These are phyloP conservation scores for Philotrypesis tridentata DNA, from an alignment of 1,140 invertebrate genomes.

Conservation along the genomic window DNA sequence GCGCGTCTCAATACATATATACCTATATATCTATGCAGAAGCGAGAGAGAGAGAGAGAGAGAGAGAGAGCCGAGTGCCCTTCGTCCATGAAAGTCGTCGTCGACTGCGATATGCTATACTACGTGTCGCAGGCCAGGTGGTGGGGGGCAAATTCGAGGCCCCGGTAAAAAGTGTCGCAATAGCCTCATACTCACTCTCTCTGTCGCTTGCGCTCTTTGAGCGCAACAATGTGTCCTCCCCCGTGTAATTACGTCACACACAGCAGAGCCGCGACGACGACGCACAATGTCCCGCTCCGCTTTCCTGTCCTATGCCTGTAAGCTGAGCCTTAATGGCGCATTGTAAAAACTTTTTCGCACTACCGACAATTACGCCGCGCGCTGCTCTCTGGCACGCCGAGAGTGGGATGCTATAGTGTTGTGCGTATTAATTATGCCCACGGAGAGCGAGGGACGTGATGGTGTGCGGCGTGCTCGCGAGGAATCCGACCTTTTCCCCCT, in stretches of 20 bases:
- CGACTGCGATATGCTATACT: neutral
- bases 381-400: neutral
- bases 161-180: slow-evolving; percentile 39
- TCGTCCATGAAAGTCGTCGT: slow-evolving; percentile 43
- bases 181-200: slow-evolving; percentile 14
- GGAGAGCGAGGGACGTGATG: neutral
- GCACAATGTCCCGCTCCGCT: neutral
- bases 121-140: neutral
- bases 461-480: neutral
- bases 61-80: too few species aligned
- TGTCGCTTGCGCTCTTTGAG: neutral
- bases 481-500: neutral
- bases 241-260: slow-evolving; percentile 37
- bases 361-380: neutral
- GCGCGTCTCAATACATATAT: too few species aligned
- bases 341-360: slow-evolving; percentile 2
- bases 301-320: neutral
- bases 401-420: neutral
- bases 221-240: slow-evolving; percentile 19
- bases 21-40: too few species aligned
- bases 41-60: too few species aligned
- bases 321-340: slow-evolving; percentile 4
- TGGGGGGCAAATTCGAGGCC: slow-evolving; percentile 36
- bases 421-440: neutral
- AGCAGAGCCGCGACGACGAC: neutral